Base-by-base conservation (phyloP, 2,797 vertebrate genomes). In the Gymnoscopelus braueri region DNA sequence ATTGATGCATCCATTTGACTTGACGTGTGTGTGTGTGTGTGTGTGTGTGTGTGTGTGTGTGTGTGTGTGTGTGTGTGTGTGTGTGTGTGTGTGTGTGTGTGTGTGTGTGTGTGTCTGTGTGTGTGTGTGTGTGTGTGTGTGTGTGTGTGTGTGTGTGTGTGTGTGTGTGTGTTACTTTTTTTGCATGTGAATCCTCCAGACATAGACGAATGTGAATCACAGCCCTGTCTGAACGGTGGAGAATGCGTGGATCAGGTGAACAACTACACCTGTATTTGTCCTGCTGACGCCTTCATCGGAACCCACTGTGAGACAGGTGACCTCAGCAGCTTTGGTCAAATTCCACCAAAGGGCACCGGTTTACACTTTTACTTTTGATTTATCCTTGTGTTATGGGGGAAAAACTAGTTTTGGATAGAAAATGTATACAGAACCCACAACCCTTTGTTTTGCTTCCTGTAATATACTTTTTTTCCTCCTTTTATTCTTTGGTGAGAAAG, bases 221-320 rank as follows among this genome's bases (percentile, higher is more conserved):
- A 84, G 84, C 97, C 97, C 0, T 98, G 97, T 83, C 90, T 95
- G 81, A 97, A 98, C 0, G 95, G 96, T 1, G 97, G 95, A 5
- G 90, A 91, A 3, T 98, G 97, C 24, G 5, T 95, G 0, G 93
- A 96, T 83, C 87, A 82, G 78, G 87, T 93, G 13, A 83, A 92
- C 72, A 94, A 94, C 84, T 98, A 95, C 88, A 95, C 91, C 78
- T 98, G 98, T n/a, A 15, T 90, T 52, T 98, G 97, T 79, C 82
- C 85, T 0, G 75, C 89, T 49, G 39, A 44, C 8, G 78, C 91
- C 70, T 98, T 96, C 78, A 91, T 90, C 19, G 98, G 98, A 83
- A 82, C 63, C 9, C 93, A 86, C 83, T 99, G 98, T 0, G 95
- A 99, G 87, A 95, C 92, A 96, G 97, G 97, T 98, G 85, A 86